A percentile compares a stretch with the other conserved stretches of the same genome.
phyloP scores from a whole-genome alignment of 2,797 vertebrate genomes.

The Ptychobarbus kaznakovi region DNA sequence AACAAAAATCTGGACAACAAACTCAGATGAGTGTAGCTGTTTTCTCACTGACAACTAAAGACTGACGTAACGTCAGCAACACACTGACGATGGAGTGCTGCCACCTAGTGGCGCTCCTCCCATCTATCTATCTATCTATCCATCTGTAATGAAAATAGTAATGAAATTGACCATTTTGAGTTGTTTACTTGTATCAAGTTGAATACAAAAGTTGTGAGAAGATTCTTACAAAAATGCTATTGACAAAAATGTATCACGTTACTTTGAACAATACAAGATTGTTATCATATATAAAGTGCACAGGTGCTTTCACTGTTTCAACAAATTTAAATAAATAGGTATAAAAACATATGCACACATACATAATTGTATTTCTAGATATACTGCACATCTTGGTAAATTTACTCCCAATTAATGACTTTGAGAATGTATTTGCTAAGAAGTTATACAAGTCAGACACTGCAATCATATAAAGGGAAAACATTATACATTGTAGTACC shows the following conservation, averaged over 20 bases:
- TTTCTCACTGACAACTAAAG: slow-evolving; percentile 28
- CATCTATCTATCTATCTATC: background rate
- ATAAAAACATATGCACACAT: slow-evolving; percentile 21
- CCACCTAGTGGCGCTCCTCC: slow-evolving; percentile 28
- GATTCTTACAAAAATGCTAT: slow-evolving; percentile 29
- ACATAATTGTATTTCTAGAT: background rate
- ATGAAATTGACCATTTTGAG: background rate
- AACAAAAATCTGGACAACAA: background rate
- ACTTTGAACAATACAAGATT: slow-evolving; percentile 24
- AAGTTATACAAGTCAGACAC: background rate
- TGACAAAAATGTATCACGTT: slow-evolving; percentile 44
- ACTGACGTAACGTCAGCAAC: background rate
- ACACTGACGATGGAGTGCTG: background rate
- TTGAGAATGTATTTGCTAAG: slow-evolving; percentile 9
- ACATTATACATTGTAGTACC: background rate
- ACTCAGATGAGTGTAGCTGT: background rate
- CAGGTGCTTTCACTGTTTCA: slow-evolving; percentile 63
- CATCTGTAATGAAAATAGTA: background rate
- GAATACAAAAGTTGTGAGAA: slow-evolving; percentile 28
- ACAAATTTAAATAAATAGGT: slow-evolving; percentile 53
- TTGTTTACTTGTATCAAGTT: slow-evolving; percentile 35
- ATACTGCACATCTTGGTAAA: slow-evolving; percentile 13
- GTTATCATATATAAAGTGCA: slow-evolving; percentile 65
- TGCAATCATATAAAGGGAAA: background rate
- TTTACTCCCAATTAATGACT: background rate